Evolutionary conservation across 2,888 invertebrate genomes (phyloP).

Genomic region (Dryobota labecula): DNA sequence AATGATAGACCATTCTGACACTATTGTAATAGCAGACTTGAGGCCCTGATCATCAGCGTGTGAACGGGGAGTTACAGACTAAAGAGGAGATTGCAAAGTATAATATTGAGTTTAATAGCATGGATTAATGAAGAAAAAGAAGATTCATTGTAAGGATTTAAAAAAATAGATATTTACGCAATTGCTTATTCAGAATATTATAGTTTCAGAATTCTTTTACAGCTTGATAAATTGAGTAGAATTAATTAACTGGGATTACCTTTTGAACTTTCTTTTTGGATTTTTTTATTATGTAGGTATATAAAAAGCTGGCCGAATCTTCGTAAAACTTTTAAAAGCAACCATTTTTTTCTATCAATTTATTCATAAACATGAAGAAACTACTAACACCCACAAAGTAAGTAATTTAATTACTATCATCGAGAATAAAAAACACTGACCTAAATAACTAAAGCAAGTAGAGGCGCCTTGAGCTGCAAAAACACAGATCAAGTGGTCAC

Average conservation of each 20-base stretch:
- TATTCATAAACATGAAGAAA: too few relatives aligned
- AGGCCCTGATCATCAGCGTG: not conserved
- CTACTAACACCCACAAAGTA: too few relatives aligned
- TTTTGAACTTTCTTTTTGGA: not conserved
- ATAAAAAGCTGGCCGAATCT: not conserved
- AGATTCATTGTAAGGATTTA: too few relatives aligned
- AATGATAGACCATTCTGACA: too few relatives aligned
- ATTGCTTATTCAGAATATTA: not conserved
- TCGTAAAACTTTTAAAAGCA: not conserved
- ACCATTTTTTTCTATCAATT: not conserved
- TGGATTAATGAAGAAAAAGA: not conserved
- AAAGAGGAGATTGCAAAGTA: not conserved
- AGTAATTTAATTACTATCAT: too few relatives aligned
- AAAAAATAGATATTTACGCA: not conserved
- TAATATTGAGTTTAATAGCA: not conserved
- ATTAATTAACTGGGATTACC: not conserved
- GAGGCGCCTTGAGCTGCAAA: too few relatives aligned
- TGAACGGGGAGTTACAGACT: not conserved
- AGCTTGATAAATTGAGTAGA: not conserved
- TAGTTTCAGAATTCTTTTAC: not conserved
- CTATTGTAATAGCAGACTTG: too few relatives aligned
- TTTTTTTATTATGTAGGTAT: not conserved
- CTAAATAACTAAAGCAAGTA: too few relatives aligned
- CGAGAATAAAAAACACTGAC: too few relatives aligned
- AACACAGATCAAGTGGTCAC: too few relatives aligned